Conservation (phyloP, 1,140 invertebrate genomes). For the Cyphomyrmex costatus region DNA sequence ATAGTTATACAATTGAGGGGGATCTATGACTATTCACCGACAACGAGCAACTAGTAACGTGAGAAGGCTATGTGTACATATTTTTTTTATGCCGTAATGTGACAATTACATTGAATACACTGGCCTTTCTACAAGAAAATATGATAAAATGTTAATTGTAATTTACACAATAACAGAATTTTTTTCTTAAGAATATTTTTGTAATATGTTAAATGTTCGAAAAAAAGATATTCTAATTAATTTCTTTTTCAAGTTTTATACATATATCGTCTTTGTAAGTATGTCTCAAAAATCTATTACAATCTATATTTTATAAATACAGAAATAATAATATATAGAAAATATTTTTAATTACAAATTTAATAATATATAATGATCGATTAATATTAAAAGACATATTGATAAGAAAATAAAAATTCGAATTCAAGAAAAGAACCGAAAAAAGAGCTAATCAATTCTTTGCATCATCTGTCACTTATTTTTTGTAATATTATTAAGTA, state of each 20-base stretch:
- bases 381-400: neutral
- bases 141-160: neutral
- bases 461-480: neutral
- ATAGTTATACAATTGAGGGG: conserved; percentile 14
- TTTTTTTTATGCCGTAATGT: neutral
- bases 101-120: neutral
- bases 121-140: neutral
- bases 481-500: neutral
- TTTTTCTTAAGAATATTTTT: conserved; percentile 11
- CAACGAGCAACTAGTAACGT: neutral
- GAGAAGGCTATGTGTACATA: no score
- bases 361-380: neutral
- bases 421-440: neutral
- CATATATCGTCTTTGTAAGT: neutral
- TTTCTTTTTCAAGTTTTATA: neutral
- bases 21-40: neutral
- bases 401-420: neutral
- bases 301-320: neutral
- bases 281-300: neutral
- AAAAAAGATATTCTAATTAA: neutral
- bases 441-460: neutral
- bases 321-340: neutral
- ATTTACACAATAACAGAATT: neutral
- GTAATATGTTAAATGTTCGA: neutral
- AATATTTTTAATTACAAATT: neutral